Evolutionary conservation across 1,140 invertebrate species (phyloP).

Genomic region (Pemphigus obesinymphae): DNA sequence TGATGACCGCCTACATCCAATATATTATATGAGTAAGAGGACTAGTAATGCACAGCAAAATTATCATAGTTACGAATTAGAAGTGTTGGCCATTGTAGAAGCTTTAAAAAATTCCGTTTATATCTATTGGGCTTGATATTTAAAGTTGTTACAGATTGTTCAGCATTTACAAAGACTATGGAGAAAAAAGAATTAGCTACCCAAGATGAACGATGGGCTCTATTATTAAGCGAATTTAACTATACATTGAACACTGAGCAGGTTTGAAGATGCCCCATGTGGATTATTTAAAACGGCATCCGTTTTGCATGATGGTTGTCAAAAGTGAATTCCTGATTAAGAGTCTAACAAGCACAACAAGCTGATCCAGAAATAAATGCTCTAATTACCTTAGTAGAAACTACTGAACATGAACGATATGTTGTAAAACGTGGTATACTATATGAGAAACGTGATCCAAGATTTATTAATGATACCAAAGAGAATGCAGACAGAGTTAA

Average conservation of each 20-base stretch:
- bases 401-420: background rate
- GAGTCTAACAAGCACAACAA: background rate
- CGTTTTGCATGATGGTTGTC: background rate
- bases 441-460: background rate
- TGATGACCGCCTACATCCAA: too few relatives aligned
- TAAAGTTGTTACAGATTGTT: background rate
- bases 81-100: conserved; percentile 49
- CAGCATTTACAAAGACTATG: background rate
- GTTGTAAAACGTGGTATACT: background rate
- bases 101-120: background rate
- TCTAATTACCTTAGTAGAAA: background rate
- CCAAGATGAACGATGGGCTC: background rate
- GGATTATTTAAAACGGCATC: background rate
- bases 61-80: conserved; percentile 51
- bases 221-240: background rate
- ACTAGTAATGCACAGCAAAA: conserved; percentile 45
- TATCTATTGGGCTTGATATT: conserved; percentile 45
- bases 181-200: background rate
- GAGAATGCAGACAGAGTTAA: background rate
- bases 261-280: conserved; percentile 17
- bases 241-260: background rate
- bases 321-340: background rate
- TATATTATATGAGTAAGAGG: conserved; percentile 41
- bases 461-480: background rate
- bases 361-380: background rate